Evolutionary conservation across 2,888 invertebrate species (phyloP), one percentile per base, ranked within the genome.

Genomic region (Agrilus mali): DNA sequence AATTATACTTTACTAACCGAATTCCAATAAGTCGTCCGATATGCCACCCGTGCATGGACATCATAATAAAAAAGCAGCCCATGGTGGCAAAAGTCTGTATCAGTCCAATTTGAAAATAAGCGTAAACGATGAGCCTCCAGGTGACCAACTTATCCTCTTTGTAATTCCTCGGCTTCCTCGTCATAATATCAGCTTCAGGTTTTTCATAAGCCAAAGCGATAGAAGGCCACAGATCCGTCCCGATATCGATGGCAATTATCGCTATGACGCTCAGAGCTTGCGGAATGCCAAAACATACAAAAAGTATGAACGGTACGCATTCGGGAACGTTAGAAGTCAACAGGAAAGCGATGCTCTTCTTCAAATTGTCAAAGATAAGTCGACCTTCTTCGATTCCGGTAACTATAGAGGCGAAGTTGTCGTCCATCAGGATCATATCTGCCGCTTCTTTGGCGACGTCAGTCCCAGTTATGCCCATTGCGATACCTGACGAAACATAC

Each of bases 351-450:
- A 87, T 78, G 0, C 84, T 84, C 64, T 87, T 87, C 62, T 87
- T 87, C 50, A 87, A 64, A 60, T 87, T 87, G 60, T 87, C 86
- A 59, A 83, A 86, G 61, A 87, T 86, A 53, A 85, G 71, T 45
- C 84, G 70, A n/a, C 84, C 82, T 59, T 84, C 83, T 61, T 88
- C 87, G 27, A 88, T 82, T 40, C 86, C 88, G 2, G 77, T 80
- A 1, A 88, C 87, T 45, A 88, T 87, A 0, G 86, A 85, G 1
- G 86, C 82, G 60, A 89, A 88, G 65, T 88, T 88, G 57, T 88
- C 88, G 55, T 88, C 88, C 66, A 88, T 71, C 43, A 88, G 66
- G 58, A 89, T 86, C 72, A 89, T 86, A 60, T 90, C 89, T 7
- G 89, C 88, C 0, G 88, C 86, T 63, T 88, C 85, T 67, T 88